Evolutionary conservation across 2,888 invertebrate species (phyloP), one percentile per base, ranked within the genome.

Genomic region (Hybos culiciformis): DNA sequence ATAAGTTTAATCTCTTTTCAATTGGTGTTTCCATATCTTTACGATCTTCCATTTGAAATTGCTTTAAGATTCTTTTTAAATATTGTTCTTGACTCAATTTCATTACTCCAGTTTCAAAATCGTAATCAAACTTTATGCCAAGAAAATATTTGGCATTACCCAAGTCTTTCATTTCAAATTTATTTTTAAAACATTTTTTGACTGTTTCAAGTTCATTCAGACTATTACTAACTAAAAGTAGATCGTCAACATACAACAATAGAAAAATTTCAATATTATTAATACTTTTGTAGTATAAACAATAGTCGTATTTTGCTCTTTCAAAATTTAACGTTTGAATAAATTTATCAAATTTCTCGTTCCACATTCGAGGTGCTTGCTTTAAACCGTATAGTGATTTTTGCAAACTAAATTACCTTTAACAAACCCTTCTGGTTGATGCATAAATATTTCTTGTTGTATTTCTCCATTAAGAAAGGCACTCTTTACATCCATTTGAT

Each of bases 351-450:
- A 39, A n/a, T n/a, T 41, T 44, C 23, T 46, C 19, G 11, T 49
- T 45, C 47, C 48, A 48, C 33, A 41, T 32, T 19, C 43, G 21
- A 11, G 42, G 32, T 5, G 43, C 42, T 31, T 48, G 48, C 12
- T 48, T 45, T 9, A 50, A 24, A n/a, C 50, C 46, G 36, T 50
- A 50, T n/a, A 48, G 21, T 21, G 41, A 36, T 31, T 45, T 48
- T 43, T 34, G 32, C 39, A 48, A 6, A 46, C 46, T 14, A 33
- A 17, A 39, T 43, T 39, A 38, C 19, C 38, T 21, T 3, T 18
- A 31, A 7, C 11, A n/a, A 23, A 44, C 24, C 40, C 37, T 41
- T 41, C 32, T 6, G 40, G 44, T 19, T 44, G 33, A n/a, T 38
- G 32, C 43, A 43, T 43, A 29, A 38, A 38, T 11, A 38, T 33